Conservation (phyloP, 2,797 vertebrate genomes). For the Loriculus beryllinus region DNA sequence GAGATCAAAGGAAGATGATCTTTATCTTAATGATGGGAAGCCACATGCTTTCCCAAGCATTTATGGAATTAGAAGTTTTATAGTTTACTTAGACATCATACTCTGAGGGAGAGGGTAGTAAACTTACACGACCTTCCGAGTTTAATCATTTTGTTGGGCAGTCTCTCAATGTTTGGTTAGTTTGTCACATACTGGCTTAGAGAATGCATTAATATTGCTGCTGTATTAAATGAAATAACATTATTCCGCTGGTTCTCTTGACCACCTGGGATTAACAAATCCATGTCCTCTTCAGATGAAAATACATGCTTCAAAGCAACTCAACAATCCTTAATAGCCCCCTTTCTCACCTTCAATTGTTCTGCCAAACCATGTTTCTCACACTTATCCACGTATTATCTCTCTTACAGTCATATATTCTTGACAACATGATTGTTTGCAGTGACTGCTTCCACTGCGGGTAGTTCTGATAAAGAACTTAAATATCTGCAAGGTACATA, state of each 20-base stretch:
- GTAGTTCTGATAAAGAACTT: background rate
- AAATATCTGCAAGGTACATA: background rate
- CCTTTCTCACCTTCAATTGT: background rate
- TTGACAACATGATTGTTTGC: background rate
- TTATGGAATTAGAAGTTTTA: background rate
- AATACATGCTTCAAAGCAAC: background rate
- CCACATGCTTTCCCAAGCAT: background rate
- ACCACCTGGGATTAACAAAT: background rate
- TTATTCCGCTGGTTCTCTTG: background rate
- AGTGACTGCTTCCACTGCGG: background rate
- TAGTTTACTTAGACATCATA: background rate
- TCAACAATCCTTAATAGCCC: background rate
- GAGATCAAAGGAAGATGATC: background rate
- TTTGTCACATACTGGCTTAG: background rate
- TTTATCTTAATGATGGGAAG: background rate
- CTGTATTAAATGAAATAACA: background rate
- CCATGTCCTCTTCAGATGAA: background rate
- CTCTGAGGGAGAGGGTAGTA: background rate
- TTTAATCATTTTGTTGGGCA: background rate
- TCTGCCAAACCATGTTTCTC: background rate
- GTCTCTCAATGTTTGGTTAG: background rate
- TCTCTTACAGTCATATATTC: background rate
- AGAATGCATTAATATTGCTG: background rate
- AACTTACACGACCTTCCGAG: background rate
- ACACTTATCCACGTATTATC: rapidly evolving